A percentile compares a stretch with the other conserved stretches of the same genome.
Conservation (phyloP, 2,113 vertebrate genomes). For the Odontesthes bonariensis region DNA sequence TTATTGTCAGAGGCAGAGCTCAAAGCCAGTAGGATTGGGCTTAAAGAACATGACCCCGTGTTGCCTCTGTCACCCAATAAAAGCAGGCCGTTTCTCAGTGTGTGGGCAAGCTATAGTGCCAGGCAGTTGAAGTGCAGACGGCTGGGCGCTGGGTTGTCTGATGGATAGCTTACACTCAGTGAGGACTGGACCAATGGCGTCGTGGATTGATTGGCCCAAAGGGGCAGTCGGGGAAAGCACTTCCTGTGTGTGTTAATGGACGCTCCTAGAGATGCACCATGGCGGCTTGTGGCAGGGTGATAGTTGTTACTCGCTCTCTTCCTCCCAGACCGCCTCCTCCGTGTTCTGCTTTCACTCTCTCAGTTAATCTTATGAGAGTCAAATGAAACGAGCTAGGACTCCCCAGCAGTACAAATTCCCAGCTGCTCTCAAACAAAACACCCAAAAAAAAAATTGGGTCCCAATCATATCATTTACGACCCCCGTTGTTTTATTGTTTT, state of each 20-base stretch:
- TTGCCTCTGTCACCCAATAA: slow-evolving; percentile 67
- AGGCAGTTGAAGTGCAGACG: slow-evolving; percentile 69
- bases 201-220: slow-evolving; percentile 77
- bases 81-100: slow-evolving; percentile 36
- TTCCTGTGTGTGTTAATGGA: slow-evolving; percentile 82
- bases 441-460: too few relatives aligned
- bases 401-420: slow-evolving; percentile 17
- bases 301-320: slow-evolving; percentile 56
- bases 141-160: slow-evolving; percentile 72
- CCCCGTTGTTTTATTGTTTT: neutral
- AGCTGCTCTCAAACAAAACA: slow-evolving; percentile 12
- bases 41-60: slow-evolving; percentile 50
- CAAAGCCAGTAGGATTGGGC: slow-evolving; percentile 43
- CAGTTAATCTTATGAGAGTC: slow-evolving; percentile 62
- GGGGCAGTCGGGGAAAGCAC: slow-evolving; percentile 73
- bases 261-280: slow-evolving; percentile 66
- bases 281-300: slow-evolving; percentile 65
- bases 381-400: slow-evolving; percentile 59
- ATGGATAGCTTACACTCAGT: slow-evolving; percentile 72
- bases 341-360: slow-evolving; percentile 63
- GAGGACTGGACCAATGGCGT: slow-evolving; percentile 74
- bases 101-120: slow-evolving; percentile 67
- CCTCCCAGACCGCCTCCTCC: slow-evolving; percentile 5
- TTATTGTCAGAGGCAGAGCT: slow-evolving; percentile 35
- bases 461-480: neutral